These are phyloP conservation scores for Rana temporaria DNA, from an alignment of 2,113 vertebrate genomes.

Conservation along the genomic window DNA sequence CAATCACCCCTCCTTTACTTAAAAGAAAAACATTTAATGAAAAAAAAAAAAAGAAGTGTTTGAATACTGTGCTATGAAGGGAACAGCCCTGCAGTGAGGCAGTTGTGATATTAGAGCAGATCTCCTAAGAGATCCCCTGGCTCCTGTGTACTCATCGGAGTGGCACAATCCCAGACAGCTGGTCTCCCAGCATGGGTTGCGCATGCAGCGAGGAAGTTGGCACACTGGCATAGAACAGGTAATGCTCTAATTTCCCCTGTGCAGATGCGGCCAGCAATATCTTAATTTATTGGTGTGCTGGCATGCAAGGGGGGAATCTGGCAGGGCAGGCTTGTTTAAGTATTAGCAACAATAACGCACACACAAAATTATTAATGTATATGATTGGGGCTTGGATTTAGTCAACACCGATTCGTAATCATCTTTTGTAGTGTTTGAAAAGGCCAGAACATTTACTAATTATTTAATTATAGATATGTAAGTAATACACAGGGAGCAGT, in stretches of 20 bases:
- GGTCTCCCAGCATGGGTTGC: slow-evolving; percentile 86
- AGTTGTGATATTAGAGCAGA: slow-evolving; percentile 82
- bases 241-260: slow-evolving; percentile 89
- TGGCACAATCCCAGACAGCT: slow-evolving; percentile 87
- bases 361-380: slow-evolving; percentile 38
- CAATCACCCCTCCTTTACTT: not conserved
- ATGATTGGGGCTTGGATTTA: slow-evolving; percentile 77
- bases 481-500: slow-evolving; percentile 78
- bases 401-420: slow-evolving; percentile 75
- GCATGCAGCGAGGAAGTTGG: slow-evolving; percentile 84
- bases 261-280: slow-evolving; percentile 90
- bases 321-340: slow-evolving; percentile 81
- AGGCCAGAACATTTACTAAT: slow-evolving; percentile 80
- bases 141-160: slow-evolving; percentile 84
- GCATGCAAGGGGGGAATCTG: slow-evolving; percentile 83
- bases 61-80: slow-evolving; percentile 82
- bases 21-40: not conserved
- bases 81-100: slow-evolving; percentile 81
- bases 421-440: slow-evolving; percentile 80
- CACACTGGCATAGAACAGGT: slow-evolving; percentile 87
- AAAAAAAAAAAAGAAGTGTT: slow-evolving; percentile 69
- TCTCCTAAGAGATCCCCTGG: slow-evolving; percentile 85
- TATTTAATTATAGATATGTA: slow-evolving; percentile 81
- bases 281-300: slow-evolving; percentile 91
- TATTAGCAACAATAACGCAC: slow-evolving; percentile 73